Conservation (phyloP, 2,888 invertebrate species). For the Seira musarum region DNA sequence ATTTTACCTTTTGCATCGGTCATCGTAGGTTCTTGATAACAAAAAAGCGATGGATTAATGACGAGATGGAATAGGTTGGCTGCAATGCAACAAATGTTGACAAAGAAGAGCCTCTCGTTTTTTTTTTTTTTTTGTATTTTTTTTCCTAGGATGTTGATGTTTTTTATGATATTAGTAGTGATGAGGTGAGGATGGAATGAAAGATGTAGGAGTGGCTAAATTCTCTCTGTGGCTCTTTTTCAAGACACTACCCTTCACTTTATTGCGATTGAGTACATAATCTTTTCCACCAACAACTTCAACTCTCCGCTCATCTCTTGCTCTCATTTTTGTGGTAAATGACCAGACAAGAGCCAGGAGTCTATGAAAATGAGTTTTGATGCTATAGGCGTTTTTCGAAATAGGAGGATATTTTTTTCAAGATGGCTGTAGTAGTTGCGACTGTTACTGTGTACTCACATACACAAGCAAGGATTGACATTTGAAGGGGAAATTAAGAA, state of each 20-base stretch:
- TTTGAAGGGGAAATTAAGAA: background rate
- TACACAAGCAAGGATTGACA: background rate
- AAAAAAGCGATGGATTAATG: too few relatives aligned
- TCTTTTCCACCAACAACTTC: background rate
- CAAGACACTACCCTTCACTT: slow-evolving; percentile 59
- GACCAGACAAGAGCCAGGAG: background rate
- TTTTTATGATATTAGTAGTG: background rate
- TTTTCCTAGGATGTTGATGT: too few relatives aligned
- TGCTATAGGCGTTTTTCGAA: slow-evolving; percentile 53
- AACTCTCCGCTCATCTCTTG: background rate
- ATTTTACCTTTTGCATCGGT: too few relatives aligned
- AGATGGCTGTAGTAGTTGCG: background rate
- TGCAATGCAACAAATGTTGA: too few relatives aligned
- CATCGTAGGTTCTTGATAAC: too few relatives aligned
- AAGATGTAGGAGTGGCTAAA: slow-evolving; percentile 58
- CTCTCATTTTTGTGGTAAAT: slow-evolving; percentile 41
- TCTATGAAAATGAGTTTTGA: slow-evolving; percentile 21
- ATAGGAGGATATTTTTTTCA: slow-evolving; percentile 13
- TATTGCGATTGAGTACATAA: slow-evolving; percentile 25
- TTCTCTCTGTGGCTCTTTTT: slow-evolving; percentile 51
- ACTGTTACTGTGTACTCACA: too few relatives aligned
- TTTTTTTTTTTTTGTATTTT: background rate
- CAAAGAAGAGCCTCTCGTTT: too few relatives aligned
- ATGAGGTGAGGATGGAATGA: slow-evolving; percentile 23
- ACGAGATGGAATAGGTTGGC: too few relatives aligned